Base-by-base conservation (phyloP, 2,113 vertebrate species). In the Maccullochella peelii region DNA sequence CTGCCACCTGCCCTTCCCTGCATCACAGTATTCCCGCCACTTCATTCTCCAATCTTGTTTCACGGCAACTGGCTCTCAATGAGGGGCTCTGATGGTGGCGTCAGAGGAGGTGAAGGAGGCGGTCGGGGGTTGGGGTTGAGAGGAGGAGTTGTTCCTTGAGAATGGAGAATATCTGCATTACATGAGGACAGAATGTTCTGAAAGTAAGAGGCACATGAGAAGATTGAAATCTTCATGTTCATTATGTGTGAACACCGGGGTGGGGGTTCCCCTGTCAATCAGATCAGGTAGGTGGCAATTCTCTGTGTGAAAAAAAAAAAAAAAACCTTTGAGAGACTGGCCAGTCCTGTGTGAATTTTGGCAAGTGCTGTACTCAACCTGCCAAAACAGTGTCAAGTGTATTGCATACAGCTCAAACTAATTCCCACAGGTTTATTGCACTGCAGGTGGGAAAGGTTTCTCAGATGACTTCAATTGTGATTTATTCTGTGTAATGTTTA, bases 11-110 rank as follows among this genome's bases (percentile, higher is more conserved):
- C 72, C 72, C 69, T 20, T 55, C 59, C 47, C 52, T 70, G 65
- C 57, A 73, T 90, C 78, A 59, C 65, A 33, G 85, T 80, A 69
- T 93, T 94, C 93, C 92, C 87, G 73, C 91, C 94, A 93, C 76
- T 80, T 80, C 71, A 55, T 14, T 77, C 66, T 78, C 62, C 87
- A 90, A 87, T 91, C 91, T 83, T 88, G 89, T 93, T 93, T 95
- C 93, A 92, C 69, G 72, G 88, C 86, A 84, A 87, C 59, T 90
- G 86, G 61, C 30, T 87, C 84, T 92, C 85, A 93, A 85, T 89
- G 49, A 84, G 23, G 62, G 73, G 52, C 73, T 86, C 70, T 77
- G 67, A 58, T 49, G 76, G 76, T 59, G 82, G 58, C 40, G 14
- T 30, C 61, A 20, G 55, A 79, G 54, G 58, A 44, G 38, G 40